These are phyloP conservation scores for Poecilobothrus nobilitatus DNA, from an alignment of 2,888 invertebrate species.

Conservation along the genomic window DNA sequence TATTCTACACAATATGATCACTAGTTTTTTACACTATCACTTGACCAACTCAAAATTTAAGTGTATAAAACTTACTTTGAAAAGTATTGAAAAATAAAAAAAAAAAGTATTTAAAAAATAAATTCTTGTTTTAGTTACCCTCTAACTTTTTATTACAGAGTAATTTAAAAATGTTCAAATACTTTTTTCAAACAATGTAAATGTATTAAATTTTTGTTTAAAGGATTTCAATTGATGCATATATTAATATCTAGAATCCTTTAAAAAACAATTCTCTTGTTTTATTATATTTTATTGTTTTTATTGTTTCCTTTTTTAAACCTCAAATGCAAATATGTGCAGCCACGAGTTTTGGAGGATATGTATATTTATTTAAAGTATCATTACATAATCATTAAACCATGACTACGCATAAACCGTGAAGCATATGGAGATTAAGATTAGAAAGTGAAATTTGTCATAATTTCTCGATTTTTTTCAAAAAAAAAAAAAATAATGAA, in stretches of 20 bases:
- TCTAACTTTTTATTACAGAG: too few relatives aligned
- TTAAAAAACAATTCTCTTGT: not conserved
- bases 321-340: slow-evolving; percentile 6
- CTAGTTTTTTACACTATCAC: too few relatives aligned
- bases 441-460: slow-evolving; percentile 4
- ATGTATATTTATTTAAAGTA: not conserved
- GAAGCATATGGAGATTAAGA: not conserved
- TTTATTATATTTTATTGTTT: not conserved
- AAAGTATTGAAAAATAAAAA: too few relatives aligned
- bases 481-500: not conserved
- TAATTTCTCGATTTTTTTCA: not conserved
- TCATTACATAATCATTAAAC: not conserved
- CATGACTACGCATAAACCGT: slow-evolving; percentile 3
- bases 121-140: too few relatives aligned
- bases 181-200: too few relatives aligned
- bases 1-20: too few relatives aligned
- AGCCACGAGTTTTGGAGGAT: not conserved
- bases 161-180: too few relatives aligned
- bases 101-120: too few relatives aligned
- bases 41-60: too few relatives aligned
- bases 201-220: not conserved
- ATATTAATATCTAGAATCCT: not conserved
- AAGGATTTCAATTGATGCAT: not conserved
- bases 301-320: not conserved
- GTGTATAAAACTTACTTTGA: too few relatives aligned